phyloP scores from a whole-genome alignment of 1,140 invertebrate genomes.

The Drosophila bipectinata region DNA sequence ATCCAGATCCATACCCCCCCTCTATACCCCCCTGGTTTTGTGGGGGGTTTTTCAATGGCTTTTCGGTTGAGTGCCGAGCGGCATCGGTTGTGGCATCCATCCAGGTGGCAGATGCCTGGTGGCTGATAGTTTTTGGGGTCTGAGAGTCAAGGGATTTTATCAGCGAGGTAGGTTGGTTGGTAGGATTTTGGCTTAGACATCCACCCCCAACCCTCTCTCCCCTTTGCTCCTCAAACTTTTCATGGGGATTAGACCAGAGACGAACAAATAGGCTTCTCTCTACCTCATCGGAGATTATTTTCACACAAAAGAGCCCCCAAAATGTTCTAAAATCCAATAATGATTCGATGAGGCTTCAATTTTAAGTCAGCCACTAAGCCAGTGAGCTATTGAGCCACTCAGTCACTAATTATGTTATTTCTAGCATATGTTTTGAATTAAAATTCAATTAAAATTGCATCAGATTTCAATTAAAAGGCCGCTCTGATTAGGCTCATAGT shows the following conservation, averaged over 20 bases:
- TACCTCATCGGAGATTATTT: conserved; percentile 3
- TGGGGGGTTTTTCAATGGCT: conserved; percentile 56
- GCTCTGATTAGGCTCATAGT: neutral
- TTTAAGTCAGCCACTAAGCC: neutral
- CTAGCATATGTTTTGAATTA: neutral
- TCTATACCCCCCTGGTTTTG: conserved; percentile 31
- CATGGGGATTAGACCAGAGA: conserved; percentile 14
- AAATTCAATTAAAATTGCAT: neutral
- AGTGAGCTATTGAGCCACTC: neutral
- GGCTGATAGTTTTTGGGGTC: conserved; percentile 19
- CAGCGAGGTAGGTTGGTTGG: conserved; percentile 5
- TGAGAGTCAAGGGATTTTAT: conserved; percentile 12
- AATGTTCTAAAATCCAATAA: neutral
- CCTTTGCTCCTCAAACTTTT: conserved; percentile 16
- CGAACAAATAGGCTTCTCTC: neutral
- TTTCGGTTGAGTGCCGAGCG: conserved; percentile 57
- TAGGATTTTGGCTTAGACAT: conserved; percentile 11
- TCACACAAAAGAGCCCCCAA: conserved; percentile 1
- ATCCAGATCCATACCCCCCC: neutral
- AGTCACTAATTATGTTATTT: neutral
- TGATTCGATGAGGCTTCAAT: neutral
- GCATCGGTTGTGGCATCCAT: neutral
- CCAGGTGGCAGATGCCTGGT: conserved; percentile 18
- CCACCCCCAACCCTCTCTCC: neutral
- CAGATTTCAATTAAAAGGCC: neutral